phyloP scores from a whole-genome alignment of 1,140 invertebrate genomes.

The Pseudomyrmex concolor region DNA sequence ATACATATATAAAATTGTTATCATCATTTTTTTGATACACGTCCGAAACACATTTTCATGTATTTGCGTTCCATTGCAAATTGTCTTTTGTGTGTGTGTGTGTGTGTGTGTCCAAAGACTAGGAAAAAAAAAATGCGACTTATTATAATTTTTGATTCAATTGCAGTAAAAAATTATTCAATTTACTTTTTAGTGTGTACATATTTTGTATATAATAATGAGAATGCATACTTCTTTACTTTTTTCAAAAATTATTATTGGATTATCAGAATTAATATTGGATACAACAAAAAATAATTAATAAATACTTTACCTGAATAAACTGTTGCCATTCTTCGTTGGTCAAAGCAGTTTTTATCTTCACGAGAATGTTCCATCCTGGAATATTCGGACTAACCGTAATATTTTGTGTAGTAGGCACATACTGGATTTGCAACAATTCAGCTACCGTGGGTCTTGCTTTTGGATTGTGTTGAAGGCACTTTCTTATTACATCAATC shows the following conservation, averaged over 20 bases:
- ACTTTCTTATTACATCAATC: slow-evolving; percentile 88
- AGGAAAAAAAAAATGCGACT: slow-evolving; percentile 51
- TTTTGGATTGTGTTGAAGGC: slow-evolving; percentile 90
- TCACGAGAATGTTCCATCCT: slow-evolving; percentile 73
- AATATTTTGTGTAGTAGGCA: slow-evolving; percentile 61
- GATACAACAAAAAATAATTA: background rate
- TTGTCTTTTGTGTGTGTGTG: slow-evolving; percentile 59
- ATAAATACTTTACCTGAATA: slow-evolving; percentile 68
- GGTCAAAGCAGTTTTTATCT: slow-evolving; percentile 77
- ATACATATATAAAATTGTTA: slow-evolving; percentile 21
- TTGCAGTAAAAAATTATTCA: background rate
- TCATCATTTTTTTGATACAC: slow-evolving; percentile 27
- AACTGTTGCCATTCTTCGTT: slow-evolving; percentile 81
- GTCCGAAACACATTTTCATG: slow-evolving; percentile 6
- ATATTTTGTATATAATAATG: no score
- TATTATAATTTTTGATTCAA: slow-evolving; percentile 51
- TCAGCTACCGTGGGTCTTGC: slow-evolving; percentile 90
- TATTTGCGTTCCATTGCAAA: slow-evolving; percentile 44
- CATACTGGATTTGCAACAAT: slow-evolving; percentile 89
- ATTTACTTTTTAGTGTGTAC: background rate
- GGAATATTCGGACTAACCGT: slow-evolving; percentile 68
- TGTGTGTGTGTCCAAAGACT: slow-evolving; percentile 67
- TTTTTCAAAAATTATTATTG: background rate
- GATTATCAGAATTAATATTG: background rate
- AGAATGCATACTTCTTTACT: background rate